These are phyloP conservation scores for Lottia gigantea DNA, from an alignment of 2,888 invertebrate genomes.

Conservation along the genomic window DNA sequence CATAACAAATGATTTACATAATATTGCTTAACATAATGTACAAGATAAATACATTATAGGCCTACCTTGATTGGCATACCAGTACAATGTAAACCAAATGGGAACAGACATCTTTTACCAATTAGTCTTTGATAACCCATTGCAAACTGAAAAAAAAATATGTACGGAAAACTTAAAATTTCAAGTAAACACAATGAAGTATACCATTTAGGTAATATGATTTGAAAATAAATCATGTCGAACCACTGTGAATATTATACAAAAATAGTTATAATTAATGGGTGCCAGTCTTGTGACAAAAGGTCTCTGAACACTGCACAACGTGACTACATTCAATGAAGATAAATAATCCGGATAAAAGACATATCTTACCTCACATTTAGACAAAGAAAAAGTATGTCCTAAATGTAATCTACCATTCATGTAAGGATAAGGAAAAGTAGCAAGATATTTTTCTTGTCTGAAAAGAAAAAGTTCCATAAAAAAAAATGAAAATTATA, in stretches of 20 bases:
- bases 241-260: too few relatives aligned
- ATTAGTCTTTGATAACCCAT: slow-evolving; percentile 90
- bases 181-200: not conserved
- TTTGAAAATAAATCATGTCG: too few relatives aligned
- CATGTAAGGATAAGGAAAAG: slow-evolving; percentile 99
- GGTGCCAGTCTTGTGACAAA: too few relatives aligned
- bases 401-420: slow-evolving; percentile 98
- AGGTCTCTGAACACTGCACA: too few relatives aligned
- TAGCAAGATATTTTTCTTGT: slow-evolving; percentile 87
- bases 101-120: slow-evolving; percentile 91
- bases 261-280: too few relatives aligned
- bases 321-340: too few relatives aligned
- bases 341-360: too few relatives aligned
- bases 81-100: slow-evolving; percentile 98
- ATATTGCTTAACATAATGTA: too few relatives aligned
- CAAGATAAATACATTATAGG: too few relatives aligned
- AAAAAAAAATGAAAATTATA: too few relatives aligned
- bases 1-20: too few relatives aligned
- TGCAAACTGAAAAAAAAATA: slow-evolving; percentile 78
- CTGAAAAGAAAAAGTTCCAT: slow-evolving; percentile 39
- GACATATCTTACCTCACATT: slow-evolving; percentile 83
- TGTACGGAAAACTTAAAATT: not conserved
- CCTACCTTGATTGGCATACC: slow-evolving; percentile 98
- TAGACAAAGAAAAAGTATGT: slow-evolving; percentile 95
- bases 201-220: not conserved